A percentile compares a stretch with the other conserved stretches of the same genome.
These are phyloP conservation scores for Centropyge bicolor DNA, from an alignment of 2,797 vertebrate species.

Conservation along the genomic window DNA sequence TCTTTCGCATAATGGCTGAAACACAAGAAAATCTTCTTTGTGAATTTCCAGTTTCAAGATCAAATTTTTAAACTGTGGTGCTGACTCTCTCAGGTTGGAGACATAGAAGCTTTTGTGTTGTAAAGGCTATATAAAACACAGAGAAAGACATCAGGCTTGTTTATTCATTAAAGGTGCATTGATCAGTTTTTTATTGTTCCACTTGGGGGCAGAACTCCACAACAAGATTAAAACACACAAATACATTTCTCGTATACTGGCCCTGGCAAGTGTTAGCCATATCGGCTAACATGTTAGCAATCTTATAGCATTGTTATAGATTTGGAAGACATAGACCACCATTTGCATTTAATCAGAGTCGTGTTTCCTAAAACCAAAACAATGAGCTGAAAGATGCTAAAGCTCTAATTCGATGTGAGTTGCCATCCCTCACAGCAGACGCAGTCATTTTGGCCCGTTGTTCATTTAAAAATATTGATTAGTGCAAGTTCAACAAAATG, in stretches of 20 bases:
- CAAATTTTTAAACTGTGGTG: background rate
- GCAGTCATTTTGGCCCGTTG: background rate
- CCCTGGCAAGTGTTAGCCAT: background rate
- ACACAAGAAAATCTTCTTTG: background rate
- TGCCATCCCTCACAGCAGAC: too few species aligned
- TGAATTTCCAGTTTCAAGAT: background rate
- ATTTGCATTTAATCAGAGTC: background rate
- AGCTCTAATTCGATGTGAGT: background rate
- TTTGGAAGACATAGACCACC: background rate
- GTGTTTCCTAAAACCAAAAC: slow-evolving; percentile 7
- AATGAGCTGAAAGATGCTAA: background rate
- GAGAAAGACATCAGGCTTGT: background rate
- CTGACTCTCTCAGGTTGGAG: background rate
- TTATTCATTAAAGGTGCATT: slow-evolving; percentile 2
- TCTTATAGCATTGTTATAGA: background rate
- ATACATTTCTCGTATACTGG: background rate
- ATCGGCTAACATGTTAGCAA: slow-evolving; percentile 1
- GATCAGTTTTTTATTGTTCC: background rate
- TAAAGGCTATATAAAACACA: background rate
- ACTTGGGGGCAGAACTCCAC: background rate
- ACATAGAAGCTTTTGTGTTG: background rate
- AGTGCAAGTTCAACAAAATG: slow-evolving; percentile 1
- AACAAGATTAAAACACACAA: background rate
- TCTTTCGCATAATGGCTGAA: slow-evolving; percentile 22
- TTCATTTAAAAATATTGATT: slow-evolving; percentile 8